Conservation (phyloP, 1,140 invertebrate species). For the Streblospio benedicti region DNA sequence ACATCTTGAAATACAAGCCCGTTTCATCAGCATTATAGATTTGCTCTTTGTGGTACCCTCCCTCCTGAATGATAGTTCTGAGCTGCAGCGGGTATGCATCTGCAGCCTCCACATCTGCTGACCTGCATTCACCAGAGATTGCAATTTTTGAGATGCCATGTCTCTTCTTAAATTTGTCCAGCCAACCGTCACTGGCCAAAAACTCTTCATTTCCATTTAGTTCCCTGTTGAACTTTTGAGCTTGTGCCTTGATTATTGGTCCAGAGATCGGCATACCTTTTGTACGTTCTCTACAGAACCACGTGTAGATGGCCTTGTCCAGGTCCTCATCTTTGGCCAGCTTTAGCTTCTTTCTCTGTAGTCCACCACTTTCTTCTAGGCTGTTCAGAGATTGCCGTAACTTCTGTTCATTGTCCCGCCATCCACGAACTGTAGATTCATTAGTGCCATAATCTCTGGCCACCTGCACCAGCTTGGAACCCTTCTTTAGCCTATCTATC, state of each 20-base stretch:
- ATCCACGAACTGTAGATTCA: too few species aligned
- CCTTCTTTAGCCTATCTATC: too few species aligned
- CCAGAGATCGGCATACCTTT: too few species aligned
- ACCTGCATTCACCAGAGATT: background rate
- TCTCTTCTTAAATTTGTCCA: background rate
- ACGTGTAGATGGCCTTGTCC: too few species aligned
- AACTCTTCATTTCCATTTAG: background rate
- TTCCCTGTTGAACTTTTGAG: background rate
- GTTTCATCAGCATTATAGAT: conserved; percentile 22
- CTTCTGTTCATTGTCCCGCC: too few species aligned
- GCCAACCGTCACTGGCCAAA: background rate
- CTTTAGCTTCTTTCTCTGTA: too few species aligned
- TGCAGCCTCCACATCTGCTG: background rate
- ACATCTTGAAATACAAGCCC: conserved; percentile 11
- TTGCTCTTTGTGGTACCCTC: conserved; percentile 2
- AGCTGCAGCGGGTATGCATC: background rate
- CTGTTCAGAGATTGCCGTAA: too few species aligned
- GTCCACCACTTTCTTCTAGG: too few species aligned
- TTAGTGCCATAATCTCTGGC: too few species aligned
- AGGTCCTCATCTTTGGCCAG: too few species aligned
- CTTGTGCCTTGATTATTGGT: background rate
- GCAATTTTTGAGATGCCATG: background rate
- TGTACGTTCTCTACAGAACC: too few species aligned
- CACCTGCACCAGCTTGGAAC: too few species aligned
- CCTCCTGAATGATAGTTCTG: background rate